Evolutionary conservation across 2,797 vertebrate species (phyloP), one percentile per base, ranked within the genome.

Genomic region (Myripristis jacobus): DNA sequence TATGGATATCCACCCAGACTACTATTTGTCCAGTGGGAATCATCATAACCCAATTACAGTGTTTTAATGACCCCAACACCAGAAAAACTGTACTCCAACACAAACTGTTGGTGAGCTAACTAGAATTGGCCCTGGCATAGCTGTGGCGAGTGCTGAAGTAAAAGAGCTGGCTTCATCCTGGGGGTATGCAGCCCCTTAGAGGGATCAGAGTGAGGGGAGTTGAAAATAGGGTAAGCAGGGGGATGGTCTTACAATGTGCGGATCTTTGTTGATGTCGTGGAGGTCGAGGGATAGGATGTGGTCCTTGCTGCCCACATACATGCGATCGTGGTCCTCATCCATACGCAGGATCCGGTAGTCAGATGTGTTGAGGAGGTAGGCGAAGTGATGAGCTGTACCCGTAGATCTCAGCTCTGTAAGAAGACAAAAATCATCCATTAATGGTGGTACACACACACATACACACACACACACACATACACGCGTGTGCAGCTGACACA

Each of bases 271-370:
- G 95, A 99, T 97, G 92, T 99, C 97, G 0, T 98, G 97, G 27
- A 99, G 95, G 85, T 99, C 97, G 90, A 99, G 89, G 0, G 98
- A 99, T 61, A 99, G 94, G 87, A 99, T 93, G 16, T 97, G 97
- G 91, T 99, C 97, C 91, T 98, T 99, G 94, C 96, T 97, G 81
- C 97, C 98, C 77, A 98, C 95, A 0, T 98, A 99, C 97, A 99
- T 98, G 59, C 97, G 96, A 89, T 99, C 98, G 0, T 99, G 96
- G 92, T 99, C 98, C 81, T 99, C 97, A 6, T 99, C 98, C 94
- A 98, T 98, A 41, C 98, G 94, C 76, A 99, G 92, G 91, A 99
- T 98, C 38, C 96, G 94, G 88, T 96, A 99, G 89, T 99, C 97
- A 0, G 96, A 95, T 0, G 96, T 97, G 92, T 99, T 99, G 82